Percentiles rank a stretch among this genome's conserved stretches.
Conservation (phyloP, 1,140 invertebrate genomes). For the Dendrolimus punctatus region DNA sequence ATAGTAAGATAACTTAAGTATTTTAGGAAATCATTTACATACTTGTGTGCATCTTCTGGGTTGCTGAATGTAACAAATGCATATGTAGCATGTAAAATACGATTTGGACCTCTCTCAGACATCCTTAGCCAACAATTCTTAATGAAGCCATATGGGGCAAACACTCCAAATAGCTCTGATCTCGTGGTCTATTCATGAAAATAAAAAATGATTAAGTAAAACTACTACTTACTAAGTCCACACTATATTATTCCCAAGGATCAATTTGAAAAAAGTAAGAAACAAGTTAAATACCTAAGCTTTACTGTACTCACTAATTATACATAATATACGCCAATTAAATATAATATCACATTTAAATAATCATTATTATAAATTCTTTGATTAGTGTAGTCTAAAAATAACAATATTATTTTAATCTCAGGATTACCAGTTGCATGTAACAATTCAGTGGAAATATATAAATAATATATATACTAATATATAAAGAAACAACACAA, state of each 20-base stretch:
- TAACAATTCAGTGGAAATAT: no score
- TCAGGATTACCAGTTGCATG: no score
- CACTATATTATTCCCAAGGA: neutral
- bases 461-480: no score
- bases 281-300: neutral
- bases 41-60: conserved; percentile 57
- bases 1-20: neutral
- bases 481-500: no score
- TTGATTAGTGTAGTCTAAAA: no score
- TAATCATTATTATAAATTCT: no score
- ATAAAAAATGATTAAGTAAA: conserved; percentile 11
- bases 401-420: no score
- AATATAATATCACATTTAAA: no score
- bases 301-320: no score
- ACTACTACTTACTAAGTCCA: neutral
- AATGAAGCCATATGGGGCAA: conserved; percentile 59
- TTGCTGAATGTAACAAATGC: conserved; percentile 57
- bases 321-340: no score
- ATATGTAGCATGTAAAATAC: conserved; percentile 37
- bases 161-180: conserved; percentile 50
- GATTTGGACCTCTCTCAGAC: conserved; percentile 38
- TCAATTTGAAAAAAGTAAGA: neutral
- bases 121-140: conserved; percentile 57
- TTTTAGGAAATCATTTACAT: conserved; percentile 11
- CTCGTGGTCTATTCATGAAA: conserved; percentile 37